Evolutionary conservation across 2,888 invertebrate genomes (phyloP), one percentile per base, ranked within the genome.

Genomic region (Tupiocoris notatus): DNA sequence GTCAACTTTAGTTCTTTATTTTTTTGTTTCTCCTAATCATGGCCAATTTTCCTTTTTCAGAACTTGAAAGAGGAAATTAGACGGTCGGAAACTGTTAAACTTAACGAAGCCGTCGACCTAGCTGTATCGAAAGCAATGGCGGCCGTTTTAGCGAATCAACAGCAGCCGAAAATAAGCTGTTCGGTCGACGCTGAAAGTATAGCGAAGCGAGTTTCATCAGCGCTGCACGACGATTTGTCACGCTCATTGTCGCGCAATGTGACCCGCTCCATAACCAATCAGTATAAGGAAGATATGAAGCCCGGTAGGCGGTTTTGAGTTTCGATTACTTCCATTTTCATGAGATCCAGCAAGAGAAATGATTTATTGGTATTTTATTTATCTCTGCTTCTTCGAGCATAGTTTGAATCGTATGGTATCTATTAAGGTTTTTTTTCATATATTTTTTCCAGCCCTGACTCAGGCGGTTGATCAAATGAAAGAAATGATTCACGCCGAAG

Each of bases 391-490:
- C 12, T 39, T 39, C 3, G 6, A 12, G 39, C 3, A 39, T 39
- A n/a, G n/a, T n/a, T n/a, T n/a, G n/a, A n/a, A n/a, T n/a, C n/a
- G n/a, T n/a, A n/a, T n/a, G n/a, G n/a, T n/a, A n/a, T n/a, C n/a
- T n/a, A n/a, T n/a, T n/a, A n/a, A n/a, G n/a, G n/a, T n/a, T n/a
- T n/a, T n/a, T n/a, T n/a, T n/a, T n/a, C n/a, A n/a, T n/a, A n/a
- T n/a, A n/a, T n/a, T n/a, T n/a, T n/a, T 39, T 76, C 39, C 68
- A 76, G 79, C 68, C 62, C 62, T 81, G 17, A 87, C 89, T 59
- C 87, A 88, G 0, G 87, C 90, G 59, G 86, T 94, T 76, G 93
- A 94, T 81, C 90, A 90, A 21, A 85, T 94, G 16, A 91, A 91
- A 77, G 86, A 88, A 70, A 90, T 93, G 82, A 85, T 95, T 80